A percentile compares a stretch with the other conserved stretches of the same genome.
Conservation (phyloP, 2,113 vertebrate species). For the Perognathus longimembris region DNA sequence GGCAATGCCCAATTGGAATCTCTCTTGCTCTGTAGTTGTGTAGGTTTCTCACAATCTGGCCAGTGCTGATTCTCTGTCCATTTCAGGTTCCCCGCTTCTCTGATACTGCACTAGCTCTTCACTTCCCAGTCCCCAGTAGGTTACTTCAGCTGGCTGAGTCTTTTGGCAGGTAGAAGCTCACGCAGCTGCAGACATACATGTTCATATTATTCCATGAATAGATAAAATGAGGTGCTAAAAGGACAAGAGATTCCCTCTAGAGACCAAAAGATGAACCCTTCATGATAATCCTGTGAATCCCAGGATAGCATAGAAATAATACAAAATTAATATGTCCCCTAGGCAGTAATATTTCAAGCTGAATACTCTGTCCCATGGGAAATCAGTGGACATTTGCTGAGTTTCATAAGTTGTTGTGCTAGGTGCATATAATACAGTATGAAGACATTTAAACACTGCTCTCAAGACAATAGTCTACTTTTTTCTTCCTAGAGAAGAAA, state of each 20-base stretch:
- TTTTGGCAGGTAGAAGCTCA: background rate
- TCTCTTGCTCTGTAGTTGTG: background rate
- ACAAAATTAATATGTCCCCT: background rate
- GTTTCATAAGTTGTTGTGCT: background rate
- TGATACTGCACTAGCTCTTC: background rate
- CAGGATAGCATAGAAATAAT: background rate
- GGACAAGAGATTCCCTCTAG: background rate
- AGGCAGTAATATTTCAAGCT: background rate
- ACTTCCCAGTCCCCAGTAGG: background rate
- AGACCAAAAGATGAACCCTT: background rate
- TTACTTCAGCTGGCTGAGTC: background rate
- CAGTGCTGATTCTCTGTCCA: background rate
- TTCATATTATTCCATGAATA: background rate
- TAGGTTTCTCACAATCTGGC: background rate
- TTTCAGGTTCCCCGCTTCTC: background rate
- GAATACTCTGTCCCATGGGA: background rate
- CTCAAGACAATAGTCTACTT: background rate
- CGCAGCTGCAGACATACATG: background rate
- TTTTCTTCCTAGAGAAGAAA: constrained; percentile 16
- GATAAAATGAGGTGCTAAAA: background rate
- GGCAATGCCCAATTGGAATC: background rate
- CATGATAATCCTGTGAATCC: background rate
- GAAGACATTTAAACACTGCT: constrained; percentile 20
- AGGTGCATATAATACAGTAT: background rate
- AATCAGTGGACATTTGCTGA: background rate